These are phyloP conservation scores for Bilobella aurantiaca DNA, from an alignment of 1,140 invertebrate species.

Conservation along the genomic window DNA sequence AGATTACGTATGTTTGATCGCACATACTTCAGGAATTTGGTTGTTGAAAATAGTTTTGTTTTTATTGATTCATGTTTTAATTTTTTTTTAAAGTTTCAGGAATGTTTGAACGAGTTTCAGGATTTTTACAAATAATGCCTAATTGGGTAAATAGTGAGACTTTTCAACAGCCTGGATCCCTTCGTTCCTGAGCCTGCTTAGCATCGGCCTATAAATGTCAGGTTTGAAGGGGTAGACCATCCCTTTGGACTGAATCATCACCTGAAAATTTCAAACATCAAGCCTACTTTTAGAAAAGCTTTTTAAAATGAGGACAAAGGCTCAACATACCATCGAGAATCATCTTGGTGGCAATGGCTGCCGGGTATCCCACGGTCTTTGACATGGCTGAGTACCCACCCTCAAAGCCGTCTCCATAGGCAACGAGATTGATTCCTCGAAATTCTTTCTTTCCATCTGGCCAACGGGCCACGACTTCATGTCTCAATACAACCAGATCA, in stretches of 20 bases:
- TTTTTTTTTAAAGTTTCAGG: too few relatives aligned
- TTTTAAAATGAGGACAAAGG: background rate
- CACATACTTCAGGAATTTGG: too few relatives aligned
- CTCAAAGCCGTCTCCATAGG: conserved; percentile 64
- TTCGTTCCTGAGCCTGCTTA: conserved; percentile 70
- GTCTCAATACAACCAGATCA: conserved; percentile 86
- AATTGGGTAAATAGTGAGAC: conserved; percentile 8
- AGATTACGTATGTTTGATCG: too few relatives aligned
- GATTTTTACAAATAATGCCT: background rate
- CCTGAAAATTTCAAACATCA: conserved; percentile 47
- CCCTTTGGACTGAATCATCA: conserved; percentile 90
- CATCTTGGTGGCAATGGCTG: conserved; percentile 95
- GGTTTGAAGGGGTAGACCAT: conserved; percentile 76
- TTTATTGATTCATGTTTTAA: too few relatives aligned
- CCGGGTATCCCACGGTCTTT: conserved; percentile 88
- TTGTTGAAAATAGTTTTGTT: too few relatives aligned
- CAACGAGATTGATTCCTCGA: conserved; percentile 82
- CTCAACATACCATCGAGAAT: conserved; percentile 69
- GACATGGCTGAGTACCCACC: conserved; percentile 93
- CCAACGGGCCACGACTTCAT: conserved; percentile 86
- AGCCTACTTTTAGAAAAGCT: too few relatives aligned
- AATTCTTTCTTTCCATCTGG: conserved; percentile 71
- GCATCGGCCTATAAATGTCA: conserved; percentile 82
- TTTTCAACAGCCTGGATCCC: conserved; percentile 70
- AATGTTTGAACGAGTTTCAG: background rate